A percentile compares a stretch with the other conserved stretches of the same genome.
These are phyloP conservation scores for Tenualosa ilisha DNA, from an alignment of 2,797 vertebrate genomes.

Conservation along the genomic window DNA sequence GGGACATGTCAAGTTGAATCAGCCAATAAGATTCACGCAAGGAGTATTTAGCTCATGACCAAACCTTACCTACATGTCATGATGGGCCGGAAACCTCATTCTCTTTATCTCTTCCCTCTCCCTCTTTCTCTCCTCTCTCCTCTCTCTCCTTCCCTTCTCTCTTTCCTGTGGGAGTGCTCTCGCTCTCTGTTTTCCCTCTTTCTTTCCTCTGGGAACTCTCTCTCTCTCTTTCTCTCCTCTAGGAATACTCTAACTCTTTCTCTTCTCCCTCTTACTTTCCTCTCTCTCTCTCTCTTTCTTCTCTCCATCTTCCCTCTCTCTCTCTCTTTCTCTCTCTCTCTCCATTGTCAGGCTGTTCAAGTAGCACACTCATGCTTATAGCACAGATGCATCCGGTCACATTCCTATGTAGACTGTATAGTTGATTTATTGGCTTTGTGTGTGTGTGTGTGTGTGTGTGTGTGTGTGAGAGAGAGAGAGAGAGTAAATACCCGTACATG, in stretches of 20 bases:
- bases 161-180: not conserved
- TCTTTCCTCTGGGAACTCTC: too few relatives aligned
- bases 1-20: slow-evolving; percentile 4
- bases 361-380: too few relatives aligned
- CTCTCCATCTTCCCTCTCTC: too few relatives aligned
- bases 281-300: not conserved
- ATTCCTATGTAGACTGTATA: too few relatives aligned
- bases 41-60: not conserved
- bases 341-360: too few relatives aligned
- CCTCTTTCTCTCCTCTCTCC: not conserved
- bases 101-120: not conserved
- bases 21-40: not conserved
- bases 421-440: not conserved
- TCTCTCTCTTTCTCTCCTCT: not conserved
- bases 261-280: too few relatives aligned
- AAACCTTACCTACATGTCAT: not conserved
- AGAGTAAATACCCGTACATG: not conserved
- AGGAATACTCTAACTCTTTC: too few relatives aligned
- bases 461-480: not conserved
- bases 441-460: slow-evolving; percentile 1
- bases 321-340: too few relatives aligned
- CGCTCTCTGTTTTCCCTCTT: not conserved
- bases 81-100: not conserved
- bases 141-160: not conserved
- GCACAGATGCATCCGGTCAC: too few relatives aligned